Evolutionary conservation across 2,888 invertebrate genomes (phyloP).

Genomic region (Allacma fusca): DNA sequence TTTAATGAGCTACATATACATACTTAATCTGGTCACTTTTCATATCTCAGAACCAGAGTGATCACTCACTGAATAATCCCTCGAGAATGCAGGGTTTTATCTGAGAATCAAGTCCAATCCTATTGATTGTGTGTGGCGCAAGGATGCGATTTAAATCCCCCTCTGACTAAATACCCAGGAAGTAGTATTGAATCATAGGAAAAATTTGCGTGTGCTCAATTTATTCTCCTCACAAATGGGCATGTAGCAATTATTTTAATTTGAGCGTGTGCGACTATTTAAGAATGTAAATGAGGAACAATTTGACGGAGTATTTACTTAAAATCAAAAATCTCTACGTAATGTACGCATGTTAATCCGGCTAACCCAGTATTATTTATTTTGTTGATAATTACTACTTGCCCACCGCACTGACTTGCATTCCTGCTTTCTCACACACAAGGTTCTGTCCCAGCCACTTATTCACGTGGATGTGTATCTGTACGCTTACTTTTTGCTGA

Average conservation of each 20-base stretch:
- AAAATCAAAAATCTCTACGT: not conserved
- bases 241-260: slow-evolving; percentile 1
- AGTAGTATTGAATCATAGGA: not conserved
- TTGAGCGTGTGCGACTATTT: slow-evolving; percentile 22
- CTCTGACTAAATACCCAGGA: too few species aligned
- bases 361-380: not conserved
- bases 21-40: too few species aligned
- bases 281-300: slow-evolving; percentile 2
- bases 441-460: not conserved
- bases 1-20: too few species aligned
- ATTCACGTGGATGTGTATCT: not conserved
- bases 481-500: not conserved
- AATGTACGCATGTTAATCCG: not conserved
- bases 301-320: not conserved
- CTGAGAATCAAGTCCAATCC: too few species aligned
- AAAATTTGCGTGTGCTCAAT: not conserved
- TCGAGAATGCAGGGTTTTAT: too few species aligned
- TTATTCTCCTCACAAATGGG: not conserved
- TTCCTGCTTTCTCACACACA: not conserved
- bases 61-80: too few species aligned
- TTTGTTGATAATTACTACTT: slow-evolving; percentile 9
- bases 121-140: too few species aligned
- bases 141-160: too few species aligned
- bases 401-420: not conserved
- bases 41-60: too few species aligned